Evolutionary conservation across 1,140 invertebrate species (phyloP).

Genomic region (Caenorhabditis elegans): WBcel235 BX284606.5:530001-530500

Average conservation of each 20-base stretch:
- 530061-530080: constrained; percentile 28
- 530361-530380: too few relatives aligned
- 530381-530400: too few relatives aligned
- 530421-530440: too few relatives aligned
- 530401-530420: too few relatives aligned
- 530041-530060: constrained; percentile 36
- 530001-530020: constrained; percentile 33
- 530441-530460: too few relatives aligned
- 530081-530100: neutral
- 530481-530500: too few relatives aligned
- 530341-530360: too few relatives aligned
- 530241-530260: neutral
- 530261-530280: too few relatives aligned
- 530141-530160: neutral
- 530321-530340: too few relatives aligned
- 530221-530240: neutral
- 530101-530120: neutral
- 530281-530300: neutral
- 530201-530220: neutral
- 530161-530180: too few relatives aligned
- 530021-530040: constrained; percentile 35
- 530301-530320: too few relatives aligned
- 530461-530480: too few relatives aligned
- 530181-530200: neutral
- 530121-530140: neutral